Base-by-base conservation (phyloP, 2,797 vertebrate species). In the Synanceia verrucosa region DNA sequence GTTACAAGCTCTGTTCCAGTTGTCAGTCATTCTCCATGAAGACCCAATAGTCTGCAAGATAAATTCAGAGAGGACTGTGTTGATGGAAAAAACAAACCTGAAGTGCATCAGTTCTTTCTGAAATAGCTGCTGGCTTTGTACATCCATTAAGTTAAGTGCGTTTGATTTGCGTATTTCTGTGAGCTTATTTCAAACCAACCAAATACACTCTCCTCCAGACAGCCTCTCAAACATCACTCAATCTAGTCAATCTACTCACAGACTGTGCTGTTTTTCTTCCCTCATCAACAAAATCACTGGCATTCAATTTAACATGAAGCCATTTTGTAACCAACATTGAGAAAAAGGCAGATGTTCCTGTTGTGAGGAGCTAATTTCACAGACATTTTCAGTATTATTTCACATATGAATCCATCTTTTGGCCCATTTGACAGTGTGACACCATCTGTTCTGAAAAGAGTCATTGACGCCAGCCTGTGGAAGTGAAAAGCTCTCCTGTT, bases 61-160 rank as follows among this genome's bases (percentile, higher is more conserved):
- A 19, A 26, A 58, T 59, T 55, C 43, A 66, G 21, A 55, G 44
- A 24, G 18, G 10, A 11, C 29, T 34, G 33, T 16, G 39, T 28
- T 44, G 55, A 39, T 43, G 9, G 13, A 28, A 9, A 3, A 70
- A 52, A 51, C 34, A 34, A 37, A 50, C 19, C 39, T 23, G 14
- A 67, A 26, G 16, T 56, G 2, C 63, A 66, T 33, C 14, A 48
- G 26, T 31, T 64, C 11, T 56, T 56, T 41, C 18, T 33, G 7
- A 55, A 58, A 70, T 11, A 55, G 60, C 56, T 31, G 5, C 33
- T 4, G 16, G 51, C 56, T 53, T 52, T 62, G 50, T 21, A 34
- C 60, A 71, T 19, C 4, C 23, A 41, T 12, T 12, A 36, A 24
- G 19, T 31, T 23, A 63, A n/a, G 33, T 9, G 52, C 31, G 19